Evolutionary conservation across 2,888 invertebrate species (phyloP).

Genomic region (Candidula unifasciata): DNA sequence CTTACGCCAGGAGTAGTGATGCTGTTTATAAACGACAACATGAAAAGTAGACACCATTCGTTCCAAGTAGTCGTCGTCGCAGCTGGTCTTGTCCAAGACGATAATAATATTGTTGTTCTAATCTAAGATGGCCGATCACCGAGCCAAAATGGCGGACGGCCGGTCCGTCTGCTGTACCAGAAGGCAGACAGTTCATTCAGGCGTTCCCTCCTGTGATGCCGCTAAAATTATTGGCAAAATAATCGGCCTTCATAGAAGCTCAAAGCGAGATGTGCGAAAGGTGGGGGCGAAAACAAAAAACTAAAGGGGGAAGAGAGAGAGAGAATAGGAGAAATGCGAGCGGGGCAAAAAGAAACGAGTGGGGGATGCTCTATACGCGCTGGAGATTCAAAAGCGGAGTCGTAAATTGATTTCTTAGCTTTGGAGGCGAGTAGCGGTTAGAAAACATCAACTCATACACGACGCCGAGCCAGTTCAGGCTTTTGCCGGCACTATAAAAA

Average conservation of each 20-base stretch:
- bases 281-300: not conserved
- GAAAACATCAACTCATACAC: constrained; percentile 48
- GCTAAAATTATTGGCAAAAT: constrained; percentile 54
- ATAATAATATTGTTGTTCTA: constrained; percentile 39
- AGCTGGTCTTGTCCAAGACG: not conserved
- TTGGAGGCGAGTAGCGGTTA: constrained; percentile 47
- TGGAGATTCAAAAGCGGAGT: constrained; percentile 47
- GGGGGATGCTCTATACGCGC: constrained; percentile 38
- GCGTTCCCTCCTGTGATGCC: constrained; percentile 44
- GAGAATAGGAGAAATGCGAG: constrained; percentile 31
- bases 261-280: constrained; percentile 48
- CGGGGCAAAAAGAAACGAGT: constrained; percentile 22
- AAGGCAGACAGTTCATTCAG: constrained; percentile 52
- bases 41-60: constrained; percentile 20
- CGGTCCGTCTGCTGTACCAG: constrained; percentile 48
- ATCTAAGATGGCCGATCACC: constrained; percentile 49
- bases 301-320: constrained; percentile 23
- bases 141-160: constrained; percentile 49
- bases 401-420: constrained; percentile 51
- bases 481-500: constrained; percentile 29
- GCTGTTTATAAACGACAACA: constrained; percentile 41
- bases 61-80: not conserved
- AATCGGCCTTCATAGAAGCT: constrained; percentile 53
- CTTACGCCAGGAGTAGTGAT: constrained; percentile 44
- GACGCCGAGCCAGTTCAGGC: constrained; percentile 27